Percentiles rank a stretch among this genome's conserved stretches.
These are phyloP conservation scores for Phoebastria nigripes DNA, from an alignment of 2,797 vertebrate species.

Conservation along the genomic window DNA sequence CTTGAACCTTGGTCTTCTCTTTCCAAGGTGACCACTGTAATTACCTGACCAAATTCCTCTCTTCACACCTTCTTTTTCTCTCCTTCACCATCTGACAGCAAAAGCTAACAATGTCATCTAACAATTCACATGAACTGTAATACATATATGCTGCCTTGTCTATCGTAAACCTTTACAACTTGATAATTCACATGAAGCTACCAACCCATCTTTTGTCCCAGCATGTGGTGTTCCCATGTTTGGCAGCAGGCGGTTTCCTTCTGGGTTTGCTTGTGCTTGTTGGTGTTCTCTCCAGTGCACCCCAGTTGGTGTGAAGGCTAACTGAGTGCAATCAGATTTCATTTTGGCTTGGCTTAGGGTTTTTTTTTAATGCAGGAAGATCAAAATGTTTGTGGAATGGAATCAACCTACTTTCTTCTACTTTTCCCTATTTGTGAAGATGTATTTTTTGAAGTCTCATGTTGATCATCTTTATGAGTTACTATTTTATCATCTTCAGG, in stretches of 20 bases:
- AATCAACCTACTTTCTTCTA: background rate
- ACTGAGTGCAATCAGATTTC: background rate
- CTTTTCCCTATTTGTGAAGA: background rate
- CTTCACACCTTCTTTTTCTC: background rate
- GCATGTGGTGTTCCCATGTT: background rate
- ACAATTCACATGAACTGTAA: background rate
- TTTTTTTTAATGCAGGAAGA: background rate
- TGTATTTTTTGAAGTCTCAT: background rate
- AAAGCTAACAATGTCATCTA: background rate
- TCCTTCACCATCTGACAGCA: background rate
- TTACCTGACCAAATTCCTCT: background rate
- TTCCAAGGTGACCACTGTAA: background rate
- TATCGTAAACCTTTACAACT: background rate
- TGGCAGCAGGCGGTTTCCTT: background rate
- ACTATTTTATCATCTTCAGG: background rate
- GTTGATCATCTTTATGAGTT: background rate
- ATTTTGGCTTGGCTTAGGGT: background rate
- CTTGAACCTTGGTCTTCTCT: background rate
- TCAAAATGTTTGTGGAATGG: background rate
- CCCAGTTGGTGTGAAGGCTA: background rate
- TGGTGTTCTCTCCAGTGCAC: background rate
- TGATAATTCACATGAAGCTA: background rate
- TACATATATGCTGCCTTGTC: background rate
- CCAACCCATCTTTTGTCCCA: background rate
- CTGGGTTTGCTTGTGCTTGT: background rate